Percentiles rank a stretch among this genome's conserved stretches.
Evolutionary conservation across 2,113 vertebrate species (phyloP).

Genomic region (Pipa parva): DNA sequence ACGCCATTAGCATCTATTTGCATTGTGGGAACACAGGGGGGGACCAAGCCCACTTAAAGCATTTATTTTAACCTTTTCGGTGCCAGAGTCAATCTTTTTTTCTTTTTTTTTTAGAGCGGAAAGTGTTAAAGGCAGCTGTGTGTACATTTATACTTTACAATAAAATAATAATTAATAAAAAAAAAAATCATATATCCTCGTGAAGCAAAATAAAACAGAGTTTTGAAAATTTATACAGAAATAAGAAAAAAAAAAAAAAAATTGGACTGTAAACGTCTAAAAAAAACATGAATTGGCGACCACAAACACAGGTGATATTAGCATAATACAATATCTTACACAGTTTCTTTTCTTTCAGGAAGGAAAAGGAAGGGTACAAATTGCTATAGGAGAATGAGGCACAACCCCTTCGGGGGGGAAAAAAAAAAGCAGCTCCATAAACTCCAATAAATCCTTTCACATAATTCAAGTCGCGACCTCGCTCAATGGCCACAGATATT

Average conservation of each 20-base stretch:
- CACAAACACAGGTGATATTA: neutral
- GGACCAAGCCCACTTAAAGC: neutral
- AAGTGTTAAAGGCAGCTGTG: conserved; percentile 41
- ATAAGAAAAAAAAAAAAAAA: conserved; percentile 9
- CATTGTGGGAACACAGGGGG: no score
- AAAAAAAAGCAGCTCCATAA: neutral
- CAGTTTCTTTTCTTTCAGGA: neutral
- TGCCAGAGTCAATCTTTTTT: conserved; percentile 5
- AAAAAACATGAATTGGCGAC: neutral
- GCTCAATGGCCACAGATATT: neutral
- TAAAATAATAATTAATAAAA: conserved; percentile 44
- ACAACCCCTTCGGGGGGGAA: neutral
- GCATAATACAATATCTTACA: conserved; percentile 19
- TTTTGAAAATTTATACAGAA: conserved; percentile 28
- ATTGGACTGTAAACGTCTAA: conserved; percentile 26
- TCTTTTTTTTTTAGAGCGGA: conserved; percentile 23
- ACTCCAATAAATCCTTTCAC: neutral
- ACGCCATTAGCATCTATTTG: no score
- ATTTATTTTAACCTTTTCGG: conserved; percentile 1
- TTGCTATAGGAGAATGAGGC: conserved; percentile 7
- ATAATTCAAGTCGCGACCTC: neutral
- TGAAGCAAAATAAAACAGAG: conserved; percentile 5
- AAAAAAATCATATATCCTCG: conserved; percentile 43
- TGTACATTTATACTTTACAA: conserved; percentile 34
- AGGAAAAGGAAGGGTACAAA: neutral